Percentiles rank a stretch among this genome's conserved stretches.
These are phyloP conservation scores for Syrrhaptes paradoxus DNA, from an alignment of 2,113 vertebrate species.

Conservation along the genomic window DNA sequence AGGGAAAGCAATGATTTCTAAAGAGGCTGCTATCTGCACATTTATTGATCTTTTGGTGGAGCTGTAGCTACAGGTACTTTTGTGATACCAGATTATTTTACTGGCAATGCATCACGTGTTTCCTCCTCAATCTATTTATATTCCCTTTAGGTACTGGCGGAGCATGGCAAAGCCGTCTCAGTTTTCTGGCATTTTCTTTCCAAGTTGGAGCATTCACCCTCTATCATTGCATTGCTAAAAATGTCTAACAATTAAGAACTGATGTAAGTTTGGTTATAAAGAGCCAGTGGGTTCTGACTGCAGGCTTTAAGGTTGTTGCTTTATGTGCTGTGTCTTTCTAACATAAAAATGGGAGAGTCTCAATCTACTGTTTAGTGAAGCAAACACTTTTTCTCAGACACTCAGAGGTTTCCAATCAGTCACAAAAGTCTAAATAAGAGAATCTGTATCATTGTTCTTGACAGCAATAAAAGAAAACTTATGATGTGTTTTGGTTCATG, in stretches of 20 bases:
- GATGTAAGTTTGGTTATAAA: background rate
- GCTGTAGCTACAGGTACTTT: background rate
- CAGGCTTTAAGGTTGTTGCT: background rate
- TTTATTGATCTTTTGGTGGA: conserved; percentile 9
- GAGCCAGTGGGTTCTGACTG: background rate
- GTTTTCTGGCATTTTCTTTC: background rate
- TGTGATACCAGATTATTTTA: background rate
- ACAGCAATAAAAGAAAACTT: conserved; percentile 25
- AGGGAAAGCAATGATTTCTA: conserved; percentile 14
- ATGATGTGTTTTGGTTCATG: conserved; percentile 35
- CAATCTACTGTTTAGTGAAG: background rate
- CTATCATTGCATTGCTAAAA: background rate
- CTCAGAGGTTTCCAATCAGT: background rate
- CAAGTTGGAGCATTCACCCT: background rate
- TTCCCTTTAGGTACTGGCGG: background rate
- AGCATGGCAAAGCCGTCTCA: background rate
- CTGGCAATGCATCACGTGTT: background rate
- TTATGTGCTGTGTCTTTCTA: background rate
- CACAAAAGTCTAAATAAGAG: conserved; percentile 8
- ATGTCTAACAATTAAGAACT: background rate
- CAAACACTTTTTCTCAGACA: background rate
- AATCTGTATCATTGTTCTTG: background rate
- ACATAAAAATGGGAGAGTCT: background rate
- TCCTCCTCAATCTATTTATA: background rate
- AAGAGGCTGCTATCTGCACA: background rate